phyloP scores from a whole-genome alignment of 2,888 invertebrate genomes.

The Cosmorhoe ocellata region DNA sequence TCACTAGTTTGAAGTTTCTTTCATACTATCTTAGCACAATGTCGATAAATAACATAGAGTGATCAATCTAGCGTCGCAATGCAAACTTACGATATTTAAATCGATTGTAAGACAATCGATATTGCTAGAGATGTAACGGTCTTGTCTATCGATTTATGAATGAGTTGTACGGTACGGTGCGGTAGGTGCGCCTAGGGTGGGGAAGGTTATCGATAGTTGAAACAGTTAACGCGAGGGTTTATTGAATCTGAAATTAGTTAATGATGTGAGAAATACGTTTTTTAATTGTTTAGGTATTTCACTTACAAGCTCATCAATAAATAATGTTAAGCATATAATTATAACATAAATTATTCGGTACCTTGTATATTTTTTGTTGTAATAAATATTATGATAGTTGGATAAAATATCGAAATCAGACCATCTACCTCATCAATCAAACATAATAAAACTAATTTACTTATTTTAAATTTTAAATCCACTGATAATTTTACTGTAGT shows the following conservation, averaged over 20 bases:
- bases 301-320: too few species aligned
- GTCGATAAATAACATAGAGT: constrained; percentile 7
- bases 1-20: too few species aligned
- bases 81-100: constrained; percentile 40
- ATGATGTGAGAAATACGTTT: too few species aligned
- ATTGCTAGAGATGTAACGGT: constrained; percentile 67
- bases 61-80: constrained; percentile 10
- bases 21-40: not conserved
- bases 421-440: constrained; percentile 13
- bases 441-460: constrained; percentile 13
- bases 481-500: constrained; percentile 15
- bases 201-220: constrained; percentile 19
- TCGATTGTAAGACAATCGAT: constrained; percentile 61
- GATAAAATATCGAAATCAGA: not conserved
- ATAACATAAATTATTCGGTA: constrained; percentile 2
- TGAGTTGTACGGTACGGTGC: constrained; percentile 55
- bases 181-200: constrained; percentile 49
- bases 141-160: constrained; percentile 68
- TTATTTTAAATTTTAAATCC: constrained; percentile 2
- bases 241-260: too few species aligned
- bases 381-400: constrained; percentile 1
- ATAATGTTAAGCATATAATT: too few species aligned
- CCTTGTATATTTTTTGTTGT: not conserved
- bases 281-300: too few species aligned
- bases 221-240: not conserved